Evolutionary conservation across 2,888 invertebrate genomes (phyloP).

Genomic region (Rotaria sp.): DNA sequence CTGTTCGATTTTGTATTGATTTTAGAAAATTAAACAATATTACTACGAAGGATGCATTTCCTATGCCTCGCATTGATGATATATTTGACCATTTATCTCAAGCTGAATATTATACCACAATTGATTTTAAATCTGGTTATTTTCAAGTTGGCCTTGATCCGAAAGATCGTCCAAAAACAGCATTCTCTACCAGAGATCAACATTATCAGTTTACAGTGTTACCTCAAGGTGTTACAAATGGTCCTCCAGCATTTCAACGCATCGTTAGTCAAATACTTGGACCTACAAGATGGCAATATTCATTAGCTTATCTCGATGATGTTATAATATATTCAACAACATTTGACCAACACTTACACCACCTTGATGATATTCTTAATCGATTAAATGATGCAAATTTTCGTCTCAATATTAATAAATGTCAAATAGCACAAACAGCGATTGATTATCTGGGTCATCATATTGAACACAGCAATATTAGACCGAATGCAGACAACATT

Average conservation of each 20-base stretch:
- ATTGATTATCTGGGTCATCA: too few species aligned
- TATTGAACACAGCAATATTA: too few species aligned
- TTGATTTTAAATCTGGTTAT: constrained; percentile 42
- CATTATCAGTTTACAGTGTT: background rate
- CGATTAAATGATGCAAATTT: background rate
- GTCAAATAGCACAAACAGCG: background rate
- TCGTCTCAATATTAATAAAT: background rate
- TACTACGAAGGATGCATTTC: constrained; percentile 42
- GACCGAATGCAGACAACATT: too few species aligned
- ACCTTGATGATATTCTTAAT: background rate
- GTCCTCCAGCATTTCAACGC: background rate
- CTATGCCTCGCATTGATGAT: constrained; percentile 42
- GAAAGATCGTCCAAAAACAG: constrained; percentile 42
- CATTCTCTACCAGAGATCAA: constrained; percentile 38
- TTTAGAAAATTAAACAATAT: constrained; percentile 42
- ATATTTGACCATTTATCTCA: constrained; percentile 42
- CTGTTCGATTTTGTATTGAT: constrained; percentile 41
- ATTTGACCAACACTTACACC: background rate
- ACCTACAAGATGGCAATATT: background rate
- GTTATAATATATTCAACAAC: background rate
- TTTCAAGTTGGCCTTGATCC: constrained; percentile 41
- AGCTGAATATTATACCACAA: constrained; percentile 41
- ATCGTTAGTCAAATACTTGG: background rate
- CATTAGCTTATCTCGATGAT: background rate
- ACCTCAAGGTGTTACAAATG: background rate